Base-by-base conservation (phyloP, 2,797 vertebrate species). In the Fistularia tabacaria region DNA sequence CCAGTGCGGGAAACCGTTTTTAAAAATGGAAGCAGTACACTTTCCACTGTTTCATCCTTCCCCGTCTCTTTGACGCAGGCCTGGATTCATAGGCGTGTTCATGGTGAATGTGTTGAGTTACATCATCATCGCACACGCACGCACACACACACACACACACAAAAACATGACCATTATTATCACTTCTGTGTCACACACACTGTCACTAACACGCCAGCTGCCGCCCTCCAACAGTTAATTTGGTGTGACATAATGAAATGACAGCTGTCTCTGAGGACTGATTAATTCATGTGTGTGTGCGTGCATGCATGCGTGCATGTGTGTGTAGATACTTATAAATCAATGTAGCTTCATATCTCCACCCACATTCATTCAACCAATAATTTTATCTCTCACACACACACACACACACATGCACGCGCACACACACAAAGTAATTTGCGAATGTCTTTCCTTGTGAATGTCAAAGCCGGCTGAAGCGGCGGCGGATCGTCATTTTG, bases 381-480 rank as follows among this genome's bases (percentile, higher is more conserved):
- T 40, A 40, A 40, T 40, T 40, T 40, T 40, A 10, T 40, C 8
- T 40, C 39, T 40, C 10, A 12, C 36, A 49, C 38, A 38, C 40
- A 58, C 62, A 58, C 54, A 49, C 46, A 51, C 43, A 48, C 39
- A 41, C 53, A 51, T 54, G 45, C 36, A 38, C 54, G 46, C 25
- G 5, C 47, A 51, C 1, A n/a, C 14, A 1, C 42, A 50, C 14
- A 39, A 52, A 64, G 55, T 45, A 36, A 15, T 25, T 40, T 59
- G 54, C 49, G 57, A 72, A 58, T 64, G 56, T 63, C 55, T 55
- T 48, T 61, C 14, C 55, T 45, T 55, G 41, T 62, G 53, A 63
- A 64, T 36, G 59, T 72, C 60, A 59, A 43, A 59, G 47, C 39
- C 55, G 47, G 39, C 38, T 15, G 42, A 50, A 54, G 56, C 60